phyloP scores from a whole-genome alignment of 1,140 invertebrate genomes.

The Holcopasites calliopsidis region DNA sequence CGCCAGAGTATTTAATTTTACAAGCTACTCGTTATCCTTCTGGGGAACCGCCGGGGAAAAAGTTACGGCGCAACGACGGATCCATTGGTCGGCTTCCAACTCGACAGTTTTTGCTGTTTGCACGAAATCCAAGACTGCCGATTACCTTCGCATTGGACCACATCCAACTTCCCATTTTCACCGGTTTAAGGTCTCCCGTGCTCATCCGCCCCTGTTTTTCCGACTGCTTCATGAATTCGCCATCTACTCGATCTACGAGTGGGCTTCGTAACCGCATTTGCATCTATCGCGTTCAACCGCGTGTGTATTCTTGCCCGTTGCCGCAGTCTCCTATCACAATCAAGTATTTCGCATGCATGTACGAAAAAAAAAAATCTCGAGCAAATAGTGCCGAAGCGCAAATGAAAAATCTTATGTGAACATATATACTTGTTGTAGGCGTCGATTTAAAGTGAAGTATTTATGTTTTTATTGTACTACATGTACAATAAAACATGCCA shows the following conservation, averaged over 20 bases:
- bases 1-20: constrained; percentile 55
- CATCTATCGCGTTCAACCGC: constrained; percentile 22
- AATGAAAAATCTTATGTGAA: no score
- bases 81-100: constrained; percentile 67
- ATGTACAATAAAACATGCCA: no score
- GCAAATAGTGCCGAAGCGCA: no score
- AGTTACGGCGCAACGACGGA: constrained; percentile 50
- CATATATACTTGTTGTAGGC: no score
- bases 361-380: no score
- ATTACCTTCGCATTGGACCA: constrained; percentile 67
- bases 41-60: constrained; percentile 17
- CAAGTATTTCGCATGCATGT: no score
- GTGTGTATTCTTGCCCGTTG: neutral
- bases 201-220: constrained; percentile 57
- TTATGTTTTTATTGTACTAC: no score
- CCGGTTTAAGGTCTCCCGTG: constrained; percentile 57
- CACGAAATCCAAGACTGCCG: constrained; percentile 62
- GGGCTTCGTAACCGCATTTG: constrained; percentile 46
- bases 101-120: constrained; percentile 63
- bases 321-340: no score
- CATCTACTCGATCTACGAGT: constrained; percentile 35
- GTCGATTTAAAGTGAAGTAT: no score
- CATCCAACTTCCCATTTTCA: constrained; percentile 67
- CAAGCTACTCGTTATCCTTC: constrained; percentile 58
- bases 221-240: constrained; percentile 35